Evolutionary conservation across 1,140 invertebrate genomes (phyloP), one percentile per base, ranked within the genome.

Genomic region (Lepidotrigona ventralis): DNA sequence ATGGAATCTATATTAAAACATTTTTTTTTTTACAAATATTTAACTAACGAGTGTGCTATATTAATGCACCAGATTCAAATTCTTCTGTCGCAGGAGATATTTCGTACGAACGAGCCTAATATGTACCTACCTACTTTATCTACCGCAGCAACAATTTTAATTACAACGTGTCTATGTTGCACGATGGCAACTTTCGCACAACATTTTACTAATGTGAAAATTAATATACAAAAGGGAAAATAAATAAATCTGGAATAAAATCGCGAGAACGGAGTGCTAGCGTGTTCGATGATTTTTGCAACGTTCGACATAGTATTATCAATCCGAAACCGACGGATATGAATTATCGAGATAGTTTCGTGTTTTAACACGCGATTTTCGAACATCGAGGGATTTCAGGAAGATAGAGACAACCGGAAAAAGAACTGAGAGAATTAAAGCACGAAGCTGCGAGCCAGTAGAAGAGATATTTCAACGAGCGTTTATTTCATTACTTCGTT

Each of bases 161-260:
- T 39, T 68, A 26, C 33, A 33, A 69, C 33, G 21, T 14, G 15
- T 14, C 21, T 5, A 9, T 23, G 1, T 70, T n/a, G 14, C 2
- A 70, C 5, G 8, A n/a, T 46, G 39, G 39, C 9, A n/a, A 12
- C 15, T 70, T 70, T 70, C 51, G 12, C 5, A 1, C 15, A 6
- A 23, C 14, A 2, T 46, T n/a, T 23, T 51, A 39, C 68, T 12
- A 9, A 9, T 9, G 23, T 69, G 68, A 15, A 17, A 70, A 70
- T 39, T 70, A 70, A 70, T 70, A 14, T 11, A 3, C 46, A n/a
- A 0, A 1, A 15, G 19, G 9, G 46, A 33, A 54, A 53, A 72
- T 56, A 54, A 29, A 15, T 29, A 72, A 72, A n/a, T 29, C 23
- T 72, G 17, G 71, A 54, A 54, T 53, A 72, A 72, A 53, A 72